Conservation (phyloP, 2,888 invertebrate genomes). For the Cheilosia soror region DNA sequence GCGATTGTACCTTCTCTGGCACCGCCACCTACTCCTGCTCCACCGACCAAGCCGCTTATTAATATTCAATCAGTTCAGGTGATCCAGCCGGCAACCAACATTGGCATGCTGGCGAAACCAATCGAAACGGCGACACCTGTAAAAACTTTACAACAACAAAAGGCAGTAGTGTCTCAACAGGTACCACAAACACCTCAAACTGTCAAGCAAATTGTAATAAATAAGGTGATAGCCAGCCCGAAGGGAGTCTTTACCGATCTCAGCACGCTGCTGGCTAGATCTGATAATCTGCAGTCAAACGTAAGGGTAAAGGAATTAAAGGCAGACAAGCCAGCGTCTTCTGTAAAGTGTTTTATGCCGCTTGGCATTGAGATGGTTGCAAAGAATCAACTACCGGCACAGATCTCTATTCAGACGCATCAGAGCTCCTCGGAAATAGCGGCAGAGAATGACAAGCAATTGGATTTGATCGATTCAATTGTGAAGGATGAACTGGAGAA, state of each 20-base stretch:
- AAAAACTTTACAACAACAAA: constrained; percentile 44
- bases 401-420: constrained; percentile 83
- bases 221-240: constrained; percentile 79
- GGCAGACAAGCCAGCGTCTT: constrained; percentile 41
- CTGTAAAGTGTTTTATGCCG: constrained; percentile 82
- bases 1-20: neutral
- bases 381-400: constrained; percentile 82
- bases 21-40: constrained; percentile 1
- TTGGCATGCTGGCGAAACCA: constrained; percentile 45
- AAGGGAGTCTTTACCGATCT: constrained; percentile 78
- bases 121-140: constrained; percentile 46
- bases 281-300: constrained; percentile 66
- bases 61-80: constrained; percentile 62
- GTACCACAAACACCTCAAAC: constrained; percentile 75
- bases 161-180: constrained; percentile 29
- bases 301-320: constrained; percentile 81
- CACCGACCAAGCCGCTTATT: constrained; percentile 30
- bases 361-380: constrained; percentile 80
- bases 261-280: constrained; percentile 76
- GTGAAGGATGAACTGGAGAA: constrained; percentile 82
- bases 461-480: constrained; percentile 83
- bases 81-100: constrained; percentile 40
- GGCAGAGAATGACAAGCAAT: constrained; percentile 83
- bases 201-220: constrained; percentile 81
- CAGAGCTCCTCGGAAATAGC: constrained; percentile 81